Base-by-base conservation (phyloP, 2,797 vertebrate genomes). In the Caiman crocodilus region DNA sequence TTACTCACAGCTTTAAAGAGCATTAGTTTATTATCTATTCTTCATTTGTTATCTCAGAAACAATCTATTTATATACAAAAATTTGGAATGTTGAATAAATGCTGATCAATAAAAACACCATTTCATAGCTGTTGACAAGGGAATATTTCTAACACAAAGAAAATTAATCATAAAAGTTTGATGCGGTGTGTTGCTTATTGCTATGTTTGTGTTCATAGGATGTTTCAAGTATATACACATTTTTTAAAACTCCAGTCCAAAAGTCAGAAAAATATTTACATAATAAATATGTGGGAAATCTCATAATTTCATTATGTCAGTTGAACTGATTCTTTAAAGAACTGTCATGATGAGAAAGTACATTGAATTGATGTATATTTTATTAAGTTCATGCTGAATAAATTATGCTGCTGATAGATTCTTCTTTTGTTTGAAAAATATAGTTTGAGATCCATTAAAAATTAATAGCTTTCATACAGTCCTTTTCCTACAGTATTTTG, bases 81-180 rank as follows among this genome's bases (percentile, higher is more conserved):
- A 98, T 98, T 98, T 99, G 98, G 98, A 99, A 99, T 99, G 99
- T 98, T 98, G 98, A 98, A 97, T 98, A 99, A 99, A 99, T 98
- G 98, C 97, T 98, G 98, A 98, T 96, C 94, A 94, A 95, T 96
- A 97, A 96, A 98, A 97, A 98, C 96, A 98, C 98, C 97, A 97
- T 97, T 97, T 98, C 94, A 96, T 97, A 98, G 97, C 97, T 83
- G 97, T 97, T 98, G 98, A 98, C 95, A 97, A 96, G 97, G 97
- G 98, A 97, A 85, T 96, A 97, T 97, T 90, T 93, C 94, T 88
- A 95, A 98, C 97, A 97, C 94, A 96, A 98, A 98, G 97, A 96
- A 98, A 98, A 97, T 93, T 92, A 96, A 95, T 96, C 90, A 75
- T 93, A 94, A 98, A 98, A 93, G 94, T 97, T 97, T 98, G 98